Evolutionary conservation across 2,797 vertebrate species (phyloP).

Genomic region (Eremophila alpestris): DNA sequence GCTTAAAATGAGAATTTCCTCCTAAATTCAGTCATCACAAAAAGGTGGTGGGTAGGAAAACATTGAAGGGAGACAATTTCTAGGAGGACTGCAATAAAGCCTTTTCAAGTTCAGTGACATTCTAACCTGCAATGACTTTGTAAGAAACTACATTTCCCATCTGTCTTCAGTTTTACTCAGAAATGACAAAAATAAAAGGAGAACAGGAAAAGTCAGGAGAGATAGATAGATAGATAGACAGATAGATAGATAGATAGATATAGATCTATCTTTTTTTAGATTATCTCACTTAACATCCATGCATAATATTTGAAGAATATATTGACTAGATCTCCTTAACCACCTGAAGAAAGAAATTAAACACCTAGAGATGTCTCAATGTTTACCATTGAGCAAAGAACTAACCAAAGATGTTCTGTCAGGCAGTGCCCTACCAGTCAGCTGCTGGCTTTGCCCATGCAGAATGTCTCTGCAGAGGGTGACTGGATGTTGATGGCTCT

Average conservation of each 20-base stretch:
- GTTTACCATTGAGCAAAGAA: neutral
- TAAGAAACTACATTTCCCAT: conserved; percentile 62
- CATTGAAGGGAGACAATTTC: conserved; percentile 46
- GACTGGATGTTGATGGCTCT: neutral
- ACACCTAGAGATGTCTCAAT: neutral
- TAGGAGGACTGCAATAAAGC: conserved; percentile 53
- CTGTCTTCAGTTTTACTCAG: conserved; percentile 32
- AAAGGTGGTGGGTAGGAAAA: conserved; percentile 63
- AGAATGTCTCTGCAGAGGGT: neutral
- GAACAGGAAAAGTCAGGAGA: neutral
- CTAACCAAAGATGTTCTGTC: neutral
- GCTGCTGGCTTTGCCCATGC: neutral
- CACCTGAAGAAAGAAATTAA: neutral
- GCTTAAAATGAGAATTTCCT: conserved; percentile 78
- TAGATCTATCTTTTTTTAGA: fast-evolving
- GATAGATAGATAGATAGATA: neutral
- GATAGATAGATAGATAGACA: neutral
- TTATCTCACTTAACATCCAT: neutral
- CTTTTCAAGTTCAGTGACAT: conserved; percentile 57
- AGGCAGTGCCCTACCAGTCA: neutral
- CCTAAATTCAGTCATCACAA: conserved; percentile 73
- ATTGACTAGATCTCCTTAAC: neutral
- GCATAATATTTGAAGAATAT: neutral
- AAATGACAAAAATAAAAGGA: neutral
- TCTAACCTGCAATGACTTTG: conserved; percentile 56